Evolutionary conservation across 2,113 vertebrate genomes (phyloP).

Genomic region (Tragelaphus scriptus): DNA sequence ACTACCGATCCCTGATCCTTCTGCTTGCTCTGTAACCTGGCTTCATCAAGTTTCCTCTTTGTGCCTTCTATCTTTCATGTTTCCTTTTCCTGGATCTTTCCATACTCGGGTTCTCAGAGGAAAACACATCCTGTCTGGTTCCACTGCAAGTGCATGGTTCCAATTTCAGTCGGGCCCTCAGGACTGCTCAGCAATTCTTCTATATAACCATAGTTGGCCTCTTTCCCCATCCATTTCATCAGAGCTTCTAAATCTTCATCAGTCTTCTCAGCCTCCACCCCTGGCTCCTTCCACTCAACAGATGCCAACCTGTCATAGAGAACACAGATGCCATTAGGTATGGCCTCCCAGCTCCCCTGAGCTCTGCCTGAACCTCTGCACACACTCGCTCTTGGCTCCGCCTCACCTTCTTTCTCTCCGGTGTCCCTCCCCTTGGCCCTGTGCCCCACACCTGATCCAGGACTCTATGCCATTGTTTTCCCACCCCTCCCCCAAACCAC

Average conservation of each 20-base stretch:
- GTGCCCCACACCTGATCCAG: background rate
- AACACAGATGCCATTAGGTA: background rate
- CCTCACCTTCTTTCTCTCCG: background rate
- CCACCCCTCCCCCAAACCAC: background rate
- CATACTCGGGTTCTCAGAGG: background rate
- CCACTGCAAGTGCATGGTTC: background rate
- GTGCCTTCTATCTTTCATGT: background rate
- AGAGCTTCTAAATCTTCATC: background rate
- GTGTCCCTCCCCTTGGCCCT: accelerated
- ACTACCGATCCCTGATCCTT: background rate
- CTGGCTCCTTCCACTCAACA: background rate
- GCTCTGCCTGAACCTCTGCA: background rate
- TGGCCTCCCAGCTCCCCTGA: background rate
- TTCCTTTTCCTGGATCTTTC: background rate
- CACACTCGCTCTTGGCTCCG: background rate
- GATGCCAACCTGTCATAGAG: background rate
- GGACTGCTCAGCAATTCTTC: background rate
- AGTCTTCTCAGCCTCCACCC: background rate
- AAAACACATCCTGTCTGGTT: background rate
- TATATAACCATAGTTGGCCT: background rate
- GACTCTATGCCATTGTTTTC: background rate
- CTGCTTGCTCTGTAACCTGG: background rate
- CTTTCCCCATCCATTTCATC: background rate
- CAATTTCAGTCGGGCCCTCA: background rate
- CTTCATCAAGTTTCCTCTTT: background rate